These are phyloP conservation scores for Helarctos malayanus DNA, from an alignment of 2,797 vertebrate species.

Conservation along the genomic window DNA sequence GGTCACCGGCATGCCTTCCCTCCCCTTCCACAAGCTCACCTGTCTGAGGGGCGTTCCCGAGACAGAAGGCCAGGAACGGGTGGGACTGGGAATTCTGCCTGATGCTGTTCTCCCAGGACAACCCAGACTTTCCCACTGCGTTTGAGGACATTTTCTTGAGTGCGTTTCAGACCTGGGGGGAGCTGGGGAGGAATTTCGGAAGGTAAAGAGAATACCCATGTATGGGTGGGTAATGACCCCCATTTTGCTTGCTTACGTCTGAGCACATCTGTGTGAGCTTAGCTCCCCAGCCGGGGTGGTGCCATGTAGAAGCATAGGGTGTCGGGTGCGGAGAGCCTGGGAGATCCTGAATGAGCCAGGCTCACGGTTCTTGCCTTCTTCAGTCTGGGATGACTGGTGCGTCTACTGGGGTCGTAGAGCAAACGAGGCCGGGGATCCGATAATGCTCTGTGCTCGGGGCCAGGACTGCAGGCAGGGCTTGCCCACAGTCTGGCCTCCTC, in stretches of 20 bases:
- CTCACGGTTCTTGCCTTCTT: not conserved
- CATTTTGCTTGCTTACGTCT: not conserved
- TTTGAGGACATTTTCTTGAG: not conserved
- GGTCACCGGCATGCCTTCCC: not conserved
- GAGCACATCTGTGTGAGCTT: not conserved
- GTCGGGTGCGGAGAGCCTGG: too few relatives aligned
- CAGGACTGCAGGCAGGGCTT: not conserved
- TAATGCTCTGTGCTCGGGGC: not conserved
- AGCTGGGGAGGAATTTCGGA: too few relatives aligned
- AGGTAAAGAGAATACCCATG: rapidly evolving
- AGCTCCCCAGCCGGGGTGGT: too few relatives aligned
- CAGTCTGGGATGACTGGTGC: not conserved
- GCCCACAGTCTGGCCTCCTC: rapidly evolving
- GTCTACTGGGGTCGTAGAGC: not conserved
- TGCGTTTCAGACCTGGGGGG: not conserved
- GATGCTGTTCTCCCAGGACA: not conserved
- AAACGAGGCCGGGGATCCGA: not conserved
- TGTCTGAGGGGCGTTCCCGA: not conserved
- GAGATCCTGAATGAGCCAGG: rapidly evolving
- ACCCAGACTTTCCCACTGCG: not conserved
- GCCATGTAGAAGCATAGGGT: not conserved
- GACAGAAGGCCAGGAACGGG: not conserved
- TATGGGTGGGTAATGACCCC: rapidly evolving
- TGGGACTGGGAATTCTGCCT: not conserved
- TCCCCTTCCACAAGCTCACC: too few relatives aligned